Evolutionary conservation across 23 tunicate species (phyloP), one percentile per base, ranked within the genome.

Genomic region (Trididemnum clinides): DNA sequence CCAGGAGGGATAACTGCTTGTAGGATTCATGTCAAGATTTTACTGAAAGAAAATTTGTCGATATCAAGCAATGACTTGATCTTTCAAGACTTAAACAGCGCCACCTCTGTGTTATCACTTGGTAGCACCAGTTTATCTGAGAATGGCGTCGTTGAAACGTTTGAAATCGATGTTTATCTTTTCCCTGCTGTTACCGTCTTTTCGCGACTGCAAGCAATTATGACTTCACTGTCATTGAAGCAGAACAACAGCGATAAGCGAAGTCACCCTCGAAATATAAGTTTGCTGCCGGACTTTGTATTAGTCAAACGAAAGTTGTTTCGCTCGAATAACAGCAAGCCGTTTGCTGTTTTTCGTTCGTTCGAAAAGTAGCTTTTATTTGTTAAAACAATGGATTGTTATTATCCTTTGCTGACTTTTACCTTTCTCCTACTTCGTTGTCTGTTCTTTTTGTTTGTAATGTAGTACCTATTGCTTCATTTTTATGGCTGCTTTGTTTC

Each of bases 1-100:
- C 79, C 87, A 25, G 87, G 87, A 19, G 87, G 87, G 20, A 29
- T 83, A 1, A 18, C 71, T 2, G 87, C 87, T 0, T 38, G 87
- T 20, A 65, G 80, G 5, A 28, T 83, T 25, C 49, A 33, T 29
- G 51, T 83, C 30, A 70, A 70, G 30, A 51, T 83, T 21, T 66
- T 50, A 18, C 30, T 80, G 0, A 66, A 71, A 5, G 58, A 50
- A 31, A 30, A 28, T 28, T 39, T 37, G 25, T 6, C 70, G 22
- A n/a, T n/a, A n/a, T 18, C 70, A 20, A 44, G 54, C 15, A 15
- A 10, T 10, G 54, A 44, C 15, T 10, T n/a, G 5, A 59, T 3
- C 5, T 59, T 59, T 10, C 25, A 25, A n/a, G 37, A n/a, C 31
- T 6, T 31, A 15, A n/a, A 66, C 7, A 3, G 37, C 12, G 39